Percentiles rank a stretch among this genome's conserved stretches.
Conservation (phyloP, 2,797 vertebrate species). For the Melanotaenia trifasciata region DNA sequence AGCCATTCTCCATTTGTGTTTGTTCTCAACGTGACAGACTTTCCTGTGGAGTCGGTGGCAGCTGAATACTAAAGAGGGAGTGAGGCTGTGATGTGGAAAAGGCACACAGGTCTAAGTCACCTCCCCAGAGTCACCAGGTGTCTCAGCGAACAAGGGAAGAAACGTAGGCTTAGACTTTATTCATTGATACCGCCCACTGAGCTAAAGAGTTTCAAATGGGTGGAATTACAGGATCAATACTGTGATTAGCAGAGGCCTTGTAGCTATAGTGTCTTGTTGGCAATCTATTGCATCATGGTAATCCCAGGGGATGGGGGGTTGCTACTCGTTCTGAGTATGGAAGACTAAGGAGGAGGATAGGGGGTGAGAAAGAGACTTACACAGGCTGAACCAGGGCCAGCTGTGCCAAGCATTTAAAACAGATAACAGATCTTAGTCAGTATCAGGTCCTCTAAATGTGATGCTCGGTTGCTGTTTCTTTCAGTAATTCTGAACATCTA, state of each 20-base stretch:
- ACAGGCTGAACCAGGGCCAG: slow-evolving; percentile 13
- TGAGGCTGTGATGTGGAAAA: slow-evolving; percentile 57
- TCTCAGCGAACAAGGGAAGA: slow-evolving; percentile 61
- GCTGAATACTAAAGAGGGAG: slow-evolving; percentile 75
- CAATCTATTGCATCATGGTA: slow-evolving; percentile 79
- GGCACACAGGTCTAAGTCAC: slow-evolving; percentile 66
- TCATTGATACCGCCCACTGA: slow-evolving; percentile 79
- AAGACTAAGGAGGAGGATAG: slow-evolving; percentile 40
- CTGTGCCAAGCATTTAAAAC: slow-evolving; percentile 7
- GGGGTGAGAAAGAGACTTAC: slow-evolving; percentile 42
- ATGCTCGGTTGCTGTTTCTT: slow-evolving; percentile 1
- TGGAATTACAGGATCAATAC: slow-evolving; percentile 85
- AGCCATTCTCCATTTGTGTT: slow-evolving; percentile 69
- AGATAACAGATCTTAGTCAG: slow-evolving; percentile 8
- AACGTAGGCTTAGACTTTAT: slow-evolving; percentile 74
- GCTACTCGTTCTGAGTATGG: slow-evolving; percentile 49
- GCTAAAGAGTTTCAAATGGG: slow-evolving; percentile 84
- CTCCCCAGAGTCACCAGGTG: slow-evolving; percentile 67
- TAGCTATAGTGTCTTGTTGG: slow-evolving; percentile 81
- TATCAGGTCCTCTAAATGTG: not conserved
- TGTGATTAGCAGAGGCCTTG: slow-evolving; percentile 86
- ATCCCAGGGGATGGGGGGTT: slow-evolving; percentile 60
- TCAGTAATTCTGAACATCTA: not conserved
- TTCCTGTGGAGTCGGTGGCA: slow-evolving; percentile 56
- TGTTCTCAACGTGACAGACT: slow-evolving; percentile 64